phyloP scores from a whole-genome alignment of 2,797 vertebrate species.

The Otus scops region DNA sequence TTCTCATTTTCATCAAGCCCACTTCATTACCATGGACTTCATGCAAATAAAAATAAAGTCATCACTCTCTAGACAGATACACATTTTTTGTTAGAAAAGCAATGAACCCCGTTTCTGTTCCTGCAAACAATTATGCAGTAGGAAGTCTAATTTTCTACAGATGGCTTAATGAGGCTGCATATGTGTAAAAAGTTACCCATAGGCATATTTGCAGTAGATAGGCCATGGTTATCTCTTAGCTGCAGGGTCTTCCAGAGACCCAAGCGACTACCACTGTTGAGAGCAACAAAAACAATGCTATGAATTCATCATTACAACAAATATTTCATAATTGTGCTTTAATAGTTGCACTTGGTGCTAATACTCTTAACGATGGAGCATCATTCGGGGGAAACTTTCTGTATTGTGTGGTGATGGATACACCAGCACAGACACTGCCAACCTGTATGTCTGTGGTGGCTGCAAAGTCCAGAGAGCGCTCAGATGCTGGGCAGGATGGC shows the following conservation, averaged over 20 bases:
- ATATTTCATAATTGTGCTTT: not conserved
- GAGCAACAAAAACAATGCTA: not conserved
- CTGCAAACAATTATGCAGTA: constrained; percentile 46
- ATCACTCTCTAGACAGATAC: constrained; percentile 21
- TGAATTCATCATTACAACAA: not conserved
- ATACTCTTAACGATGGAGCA: not conserved
- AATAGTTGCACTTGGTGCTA: not conserved
- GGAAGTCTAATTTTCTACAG: constrained; percentile 50
- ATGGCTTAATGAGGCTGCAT: constrained; percentile 40
- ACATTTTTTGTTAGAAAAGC: constrained; percentile 39
- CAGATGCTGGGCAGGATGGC: not conserved
- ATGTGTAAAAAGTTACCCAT: constrained; percentile 17
- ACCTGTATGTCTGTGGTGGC: not conserved
- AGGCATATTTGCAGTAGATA: not conserved
- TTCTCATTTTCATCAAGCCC: constrained; percentile 41
- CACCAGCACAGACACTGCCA: not conserved
- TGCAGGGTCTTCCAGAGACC: constrained; percentile 17
- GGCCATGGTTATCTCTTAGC: constrained; percentile 18
- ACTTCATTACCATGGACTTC: not conserved
- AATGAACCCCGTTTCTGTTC: not conserved
- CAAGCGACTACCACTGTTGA: not conserved
- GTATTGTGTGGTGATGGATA: not conserved
- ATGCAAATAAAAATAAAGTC: constrained; percentile 44
- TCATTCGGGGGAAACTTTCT: not conserved
- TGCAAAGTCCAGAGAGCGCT: not conserved